phyloP scores from a whole-genome alignment of 1,140 invertebrate genomes.

The Prorops nasuta region DNA sequence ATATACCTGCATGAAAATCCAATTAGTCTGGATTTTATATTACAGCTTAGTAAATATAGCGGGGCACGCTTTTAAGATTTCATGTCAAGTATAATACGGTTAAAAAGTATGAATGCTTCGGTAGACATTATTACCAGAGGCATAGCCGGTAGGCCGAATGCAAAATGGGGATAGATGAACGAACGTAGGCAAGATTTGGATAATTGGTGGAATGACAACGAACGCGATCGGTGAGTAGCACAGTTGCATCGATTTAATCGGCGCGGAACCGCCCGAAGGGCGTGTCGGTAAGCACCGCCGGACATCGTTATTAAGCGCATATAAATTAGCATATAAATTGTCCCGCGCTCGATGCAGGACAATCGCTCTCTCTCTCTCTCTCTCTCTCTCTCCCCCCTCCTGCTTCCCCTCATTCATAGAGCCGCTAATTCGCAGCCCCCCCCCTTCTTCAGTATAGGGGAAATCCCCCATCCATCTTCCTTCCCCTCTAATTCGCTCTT shows the following conservation, averaged over 20 bases:
- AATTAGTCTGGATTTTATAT: too few species aligned
- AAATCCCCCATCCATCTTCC: constrained; percentile 5
- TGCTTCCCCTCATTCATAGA: too few species aligned
- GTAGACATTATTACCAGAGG: too few species aligned
- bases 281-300: constrained; percentile 53
- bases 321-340: constrained; percentile 60
- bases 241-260: constrained; percentile 38
- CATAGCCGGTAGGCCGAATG: too few species aligned
- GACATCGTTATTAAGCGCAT: constrained; percentile 58
- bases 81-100: too few species aligned
- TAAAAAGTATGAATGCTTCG: too few species aligned
- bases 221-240: too few species aligned
- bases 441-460: too few species aligned
- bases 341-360: constrained; percentile 29
- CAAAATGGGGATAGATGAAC: not conserved
- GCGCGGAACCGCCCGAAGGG: constrained; percentile 40
- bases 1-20: too few species aligned
- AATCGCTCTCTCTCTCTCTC: constrained; percentile 8
- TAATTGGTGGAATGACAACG: constrained; percentile 23
- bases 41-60: too few species aligned
- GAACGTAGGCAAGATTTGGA: constrained; percentile 11
- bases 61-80: too few species aligned
- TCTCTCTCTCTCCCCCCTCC: constrained; percentile 13
- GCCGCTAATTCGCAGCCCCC: too few species aligned
- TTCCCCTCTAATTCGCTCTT: constrained; percentile 21